Conservation (phyloP, 2,888 invertebrate species). For the Meiosimyza decipiens region DNA sequence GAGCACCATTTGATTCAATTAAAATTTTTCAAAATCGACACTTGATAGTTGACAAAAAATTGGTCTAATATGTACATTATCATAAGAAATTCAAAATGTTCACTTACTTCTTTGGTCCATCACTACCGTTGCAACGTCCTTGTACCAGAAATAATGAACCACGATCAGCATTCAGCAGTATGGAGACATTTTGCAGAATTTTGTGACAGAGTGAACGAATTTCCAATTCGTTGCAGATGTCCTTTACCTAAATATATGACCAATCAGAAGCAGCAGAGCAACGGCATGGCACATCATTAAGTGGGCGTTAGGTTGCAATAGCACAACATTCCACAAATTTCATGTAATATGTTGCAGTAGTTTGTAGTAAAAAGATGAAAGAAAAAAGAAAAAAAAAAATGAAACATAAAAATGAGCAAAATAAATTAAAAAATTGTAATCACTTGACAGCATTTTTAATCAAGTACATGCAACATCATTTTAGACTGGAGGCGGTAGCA, state of each 20-base stretch:
- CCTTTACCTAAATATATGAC: conserved; percentile 76
- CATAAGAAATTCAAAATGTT: not conserved
- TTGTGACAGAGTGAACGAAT: conserved; percentile 94
- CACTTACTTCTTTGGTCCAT: conserved; percentile 67
- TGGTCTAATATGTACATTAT: not conserved
- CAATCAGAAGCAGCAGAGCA: conserved; percentile 18
- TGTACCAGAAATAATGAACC: conserved; percentile 93
- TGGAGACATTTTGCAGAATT: conserved; percentile 94
- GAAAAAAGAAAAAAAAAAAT: conserved; percentile 22
- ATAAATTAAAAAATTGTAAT: conserved; percentile 36
- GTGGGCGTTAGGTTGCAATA: conserved; percentile 18
- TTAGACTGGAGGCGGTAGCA: no score
- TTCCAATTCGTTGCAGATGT: conserved; percentile 96
- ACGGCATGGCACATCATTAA: conserved; percentile 24
- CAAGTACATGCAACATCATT: not conserved
- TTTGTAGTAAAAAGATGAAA: conserved; percentile 37
- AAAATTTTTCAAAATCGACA: no score
- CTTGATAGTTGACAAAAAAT: no score
- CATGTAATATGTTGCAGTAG: conserved; percentile 17
- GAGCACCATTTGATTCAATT: no score
- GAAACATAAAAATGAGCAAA: conserved; percentile 28
- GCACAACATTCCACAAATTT: conserved; percentile 30
- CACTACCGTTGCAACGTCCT: conserved; percentile 70
- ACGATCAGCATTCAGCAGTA: conserved; percentile 89
- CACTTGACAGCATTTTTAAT: conserved; percentile 33